Conservation (phyloP, 92 coral and sea anemone genomes). For the Phenganax subtilis region DNA sequence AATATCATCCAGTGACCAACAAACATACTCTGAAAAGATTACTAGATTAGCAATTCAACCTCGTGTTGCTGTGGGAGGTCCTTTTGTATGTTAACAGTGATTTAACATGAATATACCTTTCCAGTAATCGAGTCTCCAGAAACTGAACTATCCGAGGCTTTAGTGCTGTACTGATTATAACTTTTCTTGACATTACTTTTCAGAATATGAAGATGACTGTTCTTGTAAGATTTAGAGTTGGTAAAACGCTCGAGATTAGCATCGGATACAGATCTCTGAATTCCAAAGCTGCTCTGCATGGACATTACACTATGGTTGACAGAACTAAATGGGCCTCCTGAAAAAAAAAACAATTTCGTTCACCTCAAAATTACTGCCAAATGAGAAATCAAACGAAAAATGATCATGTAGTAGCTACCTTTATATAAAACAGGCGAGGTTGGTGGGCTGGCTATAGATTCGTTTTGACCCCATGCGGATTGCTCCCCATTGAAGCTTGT, state of each 20-base stretch:
- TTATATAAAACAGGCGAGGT: neutral
- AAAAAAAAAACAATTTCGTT: neutral
- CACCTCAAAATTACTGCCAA: neutral
- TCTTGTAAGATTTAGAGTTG: conserved; percentile 26
- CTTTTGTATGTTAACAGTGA: too few species aligned
- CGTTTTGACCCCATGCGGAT: conserved; percentile 3
- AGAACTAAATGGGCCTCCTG: neutral
- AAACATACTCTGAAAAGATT: too few species aligned
- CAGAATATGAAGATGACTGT: conserved; percentile 29
- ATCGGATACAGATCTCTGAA: conserved; percentile 35
- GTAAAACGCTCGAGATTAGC: conserved; percentile 35
- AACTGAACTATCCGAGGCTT: conserved; percentile 26
- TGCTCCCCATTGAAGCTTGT: conserved; percentile 7
- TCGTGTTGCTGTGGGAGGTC: too few species aligned
- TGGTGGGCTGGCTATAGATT: neutral
- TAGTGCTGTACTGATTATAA: neutral
- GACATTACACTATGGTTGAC: neutral
- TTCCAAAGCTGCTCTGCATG: neutral
- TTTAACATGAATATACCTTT: neutral
- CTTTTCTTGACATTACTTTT: neutral
- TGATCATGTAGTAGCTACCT: conserved; percentile 12
- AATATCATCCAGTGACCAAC: too few species aligned
- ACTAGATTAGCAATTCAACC: too few species aligned
- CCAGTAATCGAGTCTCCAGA: conserved; percentile 39
- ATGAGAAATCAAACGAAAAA: too few species aligned